A percentile compares a stretch with the other conserved stretches of the same genome.
These are phyloP conservation scores for Pavo muticus DNA, from an alignment of 2,113 vertebrate species.

Conservation along the genomic window DNA sequence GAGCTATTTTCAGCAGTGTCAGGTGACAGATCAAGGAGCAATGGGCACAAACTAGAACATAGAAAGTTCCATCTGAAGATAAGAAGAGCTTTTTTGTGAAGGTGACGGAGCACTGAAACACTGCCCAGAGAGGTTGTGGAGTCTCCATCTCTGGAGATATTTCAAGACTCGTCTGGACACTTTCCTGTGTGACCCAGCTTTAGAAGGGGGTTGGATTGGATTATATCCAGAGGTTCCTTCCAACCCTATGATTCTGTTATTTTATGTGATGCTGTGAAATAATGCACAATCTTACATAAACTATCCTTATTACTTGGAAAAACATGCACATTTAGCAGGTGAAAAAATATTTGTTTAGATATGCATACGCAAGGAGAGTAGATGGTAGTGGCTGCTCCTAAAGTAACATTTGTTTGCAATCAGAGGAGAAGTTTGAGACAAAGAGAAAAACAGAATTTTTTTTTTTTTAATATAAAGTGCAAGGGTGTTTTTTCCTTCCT, in stretches of 20 bases:
- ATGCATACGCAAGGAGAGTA: conserved; percentile 14
- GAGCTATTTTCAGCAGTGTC: no score
- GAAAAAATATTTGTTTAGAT: conserved; percentile 73
- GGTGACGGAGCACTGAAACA: no score
- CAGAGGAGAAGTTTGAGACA: conserved; percentile 55
- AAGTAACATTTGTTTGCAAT: conserved; percentile 64
- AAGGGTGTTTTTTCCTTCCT: conserved; percentile 64
- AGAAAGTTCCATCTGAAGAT: no score
- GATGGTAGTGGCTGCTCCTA: conserved; percentile 60
- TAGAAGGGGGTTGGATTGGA: no score
- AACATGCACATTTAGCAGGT: conserved; percentile 64
- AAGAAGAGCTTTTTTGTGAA: no score
- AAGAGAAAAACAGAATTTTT: conserved; percentile 56
- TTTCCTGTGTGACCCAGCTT: no score
- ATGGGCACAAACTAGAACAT: no score
- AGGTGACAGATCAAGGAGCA: no score
- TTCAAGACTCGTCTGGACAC: no score
- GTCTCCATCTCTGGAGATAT: no score
- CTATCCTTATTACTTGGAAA: conserved; percentile 75
- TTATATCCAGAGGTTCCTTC: background rate
- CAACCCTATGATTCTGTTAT: background rate
- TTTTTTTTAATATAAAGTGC: conserved; percentile 2
- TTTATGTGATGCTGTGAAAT: background rate
- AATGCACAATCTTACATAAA: conserved; percentile 72
- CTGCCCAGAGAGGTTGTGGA: no score